Evolutionary conservation across 2,797 vertebrate species (phyloP).

Genomic region (Takifugu rubripes): DNA sequence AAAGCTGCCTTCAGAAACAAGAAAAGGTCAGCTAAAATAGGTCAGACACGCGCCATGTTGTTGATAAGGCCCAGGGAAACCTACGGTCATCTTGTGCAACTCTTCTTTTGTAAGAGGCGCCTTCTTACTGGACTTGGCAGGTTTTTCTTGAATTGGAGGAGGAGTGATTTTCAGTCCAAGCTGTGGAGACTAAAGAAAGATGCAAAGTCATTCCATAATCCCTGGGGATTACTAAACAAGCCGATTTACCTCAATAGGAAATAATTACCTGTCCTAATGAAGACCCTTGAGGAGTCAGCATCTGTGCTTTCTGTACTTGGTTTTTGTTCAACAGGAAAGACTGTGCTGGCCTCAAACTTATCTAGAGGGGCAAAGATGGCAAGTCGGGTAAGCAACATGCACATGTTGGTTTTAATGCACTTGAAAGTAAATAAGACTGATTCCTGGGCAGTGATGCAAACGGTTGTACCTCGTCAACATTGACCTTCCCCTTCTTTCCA

Average conservation of each 20-base stretch:
- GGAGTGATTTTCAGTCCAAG: conserved; percentile 98
- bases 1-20: conserved; percentile 80
- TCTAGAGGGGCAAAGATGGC: conserved; percentile 65
- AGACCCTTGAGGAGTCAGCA: conserved; percentile 91
- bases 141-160: conserved; percentile 97
- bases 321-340: conserved; percentile 96
- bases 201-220: neutral
- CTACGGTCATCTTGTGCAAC: conserved; percentile 90
- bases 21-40: neutral
- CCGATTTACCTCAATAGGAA: neutral
- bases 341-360: conserved; percentile 98
- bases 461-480: conserved; percentile 89
- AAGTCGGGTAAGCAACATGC: neutral
- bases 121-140: conserved; percentile 91
- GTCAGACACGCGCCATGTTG: neutral
- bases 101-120: conserved; percentile 94
- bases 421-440: no score
- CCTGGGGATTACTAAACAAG: neutral
- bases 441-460: neutral
- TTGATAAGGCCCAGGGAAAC: conserved; percentile 26
- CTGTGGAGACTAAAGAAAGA: conserved; percentile 77
- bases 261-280: conserved; percentile 88
- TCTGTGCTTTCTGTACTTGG: conserved; percentile 96
- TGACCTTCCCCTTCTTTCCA: conserved; percentile 97
- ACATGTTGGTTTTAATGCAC: no score